These are phyloP conservation scores for Harpalus rufipes DNA, from an alignment of 2,888 invertebrate species.

Conservation along the genomic window DNA sequence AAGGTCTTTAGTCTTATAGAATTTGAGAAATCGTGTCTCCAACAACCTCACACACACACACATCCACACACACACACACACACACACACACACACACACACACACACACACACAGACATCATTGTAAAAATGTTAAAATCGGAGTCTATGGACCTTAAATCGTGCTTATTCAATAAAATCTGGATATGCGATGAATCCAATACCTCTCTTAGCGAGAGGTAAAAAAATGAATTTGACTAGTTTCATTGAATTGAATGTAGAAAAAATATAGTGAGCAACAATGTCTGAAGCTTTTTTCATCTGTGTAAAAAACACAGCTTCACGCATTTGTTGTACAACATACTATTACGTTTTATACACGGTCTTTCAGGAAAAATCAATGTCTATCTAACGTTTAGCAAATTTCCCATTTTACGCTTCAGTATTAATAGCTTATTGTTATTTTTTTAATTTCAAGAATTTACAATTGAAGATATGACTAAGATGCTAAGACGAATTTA, in stretches of 20 bases:
- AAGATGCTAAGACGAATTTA: background rate
- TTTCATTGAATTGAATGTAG: background rate
- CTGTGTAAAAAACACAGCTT: no score
- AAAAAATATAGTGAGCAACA: background rate
- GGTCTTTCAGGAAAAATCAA: background rate
- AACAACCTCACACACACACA: no score
- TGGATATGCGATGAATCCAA: no score
- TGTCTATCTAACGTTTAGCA: background rate
- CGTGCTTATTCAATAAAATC: no score
- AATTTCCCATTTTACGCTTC: conserved; percentile 2
- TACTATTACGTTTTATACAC: background rate
- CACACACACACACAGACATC: no score
- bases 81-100: no score
- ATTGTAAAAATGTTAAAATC: no score
- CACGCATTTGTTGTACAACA: background rate
- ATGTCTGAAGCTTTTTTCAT: background rate
- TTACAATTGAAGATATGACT: background rate
- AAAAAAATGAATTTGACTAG: background rate
- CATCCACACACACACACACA: no score
- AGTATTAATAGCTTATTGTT: background rate
- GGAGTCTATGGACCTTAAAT: no score
- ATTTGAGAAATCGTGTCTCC: no score
- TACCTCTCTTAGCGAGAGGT: no score
- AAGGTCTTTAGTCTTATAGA: no score
- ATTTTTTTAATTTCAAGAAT: background rate